phyloP scores from a whole-genome alignment of 2,888 invertebrate genomes.

The Melanchra persicariae region DNA sequence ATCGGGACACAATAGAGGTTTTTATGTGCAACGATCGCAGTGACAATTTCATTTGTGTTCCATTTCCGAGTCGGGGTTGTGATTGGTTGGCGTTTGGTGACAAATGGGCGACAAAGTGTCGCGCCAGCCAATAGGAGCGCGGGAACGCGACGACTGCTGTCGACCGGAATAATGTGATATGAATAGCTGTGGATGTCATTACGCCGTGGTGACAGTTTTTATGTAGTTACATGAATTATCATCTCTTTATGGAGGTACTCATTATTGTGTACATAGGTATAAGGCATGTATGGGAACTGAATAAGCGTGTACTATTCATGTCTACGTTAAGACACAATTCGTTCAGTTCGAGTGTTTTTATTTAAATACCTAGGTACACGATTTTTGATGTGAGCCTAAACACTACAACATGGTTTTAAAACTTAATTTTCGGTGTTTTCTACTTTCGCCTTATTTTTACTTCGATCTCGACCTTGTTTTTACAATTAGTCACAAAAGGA shows the following conservation, averaged over 20 bases:
- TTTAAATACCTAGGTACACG: neutral
- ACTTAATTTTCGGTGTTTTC: too few relatives aligned
- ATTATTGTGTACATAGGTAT: constrained; percentile 7
- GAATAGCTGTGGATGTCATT: constrained; percentile 76
- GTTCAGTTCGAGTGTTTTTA: neutral
- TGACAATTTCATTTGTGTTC: constrained; percentile 85
- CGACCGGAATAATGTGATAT: constrained; percentile 73
- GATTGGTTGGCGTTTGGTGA: constrained; percentile 88
- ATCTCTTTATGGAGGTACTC: constrained; percentile 27
- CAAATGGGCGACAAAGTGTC: constrained; percentile 88
- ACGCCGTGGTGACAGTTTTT: constrained; percentile 66
- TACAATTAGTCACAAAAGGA: too few relatives aligned
- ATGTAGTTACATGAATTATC: constrained; percentile 46
- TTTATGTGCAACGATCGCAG: constrained; percentile 77
- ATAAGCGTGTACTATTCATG: neutral
- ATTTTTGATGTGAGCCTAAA: too few relatives aligned
- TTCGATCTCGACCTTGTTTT: too few relatives aligned
- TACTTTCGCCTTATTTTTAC: too few relatives aligned
- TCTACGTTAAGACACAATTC: neutral
- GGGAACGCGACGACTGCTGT: constrained; percentile 63
- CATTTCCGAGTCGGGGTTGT: constrained; percentile 76
- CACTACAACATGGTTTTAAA: too few relatives aligned
- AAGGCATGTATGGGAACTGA: neutral
- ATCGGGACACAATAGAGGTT: constrained; percentile 50
- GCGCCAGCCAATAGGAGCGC: constrained; percentile 78